These are phyloP conservation scores for Acanthurus lineatus DNA, from an alignment of 2,797 vertebrate genomes.

Conservation along the genomic window DNA sequence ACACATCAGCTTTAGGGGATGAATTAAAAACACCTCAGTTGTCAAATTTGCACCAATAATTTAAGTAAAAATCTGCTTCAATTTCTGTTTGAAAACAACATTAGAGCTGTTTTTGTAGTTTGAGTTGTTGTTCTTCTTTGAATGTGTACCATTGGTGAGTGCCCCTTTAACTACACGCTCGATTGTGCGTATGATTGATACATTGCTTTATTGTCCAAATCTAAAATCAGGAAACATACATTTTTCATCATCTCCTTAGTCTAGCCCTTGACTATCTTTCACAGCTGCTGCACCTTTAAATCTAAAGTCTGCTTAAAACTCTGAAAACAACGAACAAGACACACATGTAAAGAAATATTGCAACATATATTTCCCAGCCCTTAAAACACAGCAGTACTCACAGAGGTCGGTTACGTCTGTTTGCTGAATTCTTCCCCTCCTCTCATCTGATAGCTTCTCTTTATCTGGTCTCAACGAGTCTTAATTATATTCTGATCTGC, in stretches of 20 bases:
- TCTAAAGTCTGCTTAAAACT: background rate
- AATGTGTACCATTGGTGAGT: background rate
- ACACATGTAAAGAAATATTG: conserved; percentile 51
- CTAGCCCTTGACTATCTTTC: conserved; percentile 65
- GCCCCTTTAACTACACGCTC: background rate
- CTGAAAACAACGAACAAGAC: conserved; percentile 38
- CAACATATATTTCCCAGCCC: conserved; percentile 68
- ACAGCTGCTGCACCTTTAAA: conserved; percentile 1
- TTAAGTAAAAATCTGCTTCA: no score
- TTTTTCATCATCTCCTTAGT: background rate
- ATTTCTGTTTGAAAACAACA: no score
- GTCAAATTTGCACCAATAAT: no score
- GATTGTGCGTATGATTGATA: background rate
- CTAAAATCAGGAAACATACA: background rate
- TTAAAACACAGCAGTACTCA: conserved; percentile 52
- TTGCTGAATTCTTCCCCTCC: conserved; percentile 24
- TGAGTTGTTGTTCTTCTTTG: no score
- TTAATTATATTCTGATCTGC: conserved; percentile 21
- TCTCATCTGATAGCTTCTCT: conserved; percentile 14
- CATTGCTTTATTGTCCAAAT: background rate
- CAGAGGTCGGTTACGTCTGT: conserved; percentile 26
- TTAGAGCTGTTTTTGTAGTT: no score
- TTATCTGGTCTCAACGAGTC: conserved; percentile 17
- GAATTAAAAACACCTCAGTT: no score
- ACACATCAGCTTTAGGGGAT: no score